Evolutionary conservation across 2,797 vertebrate species (phyloP).

Genomic region (Rhinophrynus dorsalis): DNA sequence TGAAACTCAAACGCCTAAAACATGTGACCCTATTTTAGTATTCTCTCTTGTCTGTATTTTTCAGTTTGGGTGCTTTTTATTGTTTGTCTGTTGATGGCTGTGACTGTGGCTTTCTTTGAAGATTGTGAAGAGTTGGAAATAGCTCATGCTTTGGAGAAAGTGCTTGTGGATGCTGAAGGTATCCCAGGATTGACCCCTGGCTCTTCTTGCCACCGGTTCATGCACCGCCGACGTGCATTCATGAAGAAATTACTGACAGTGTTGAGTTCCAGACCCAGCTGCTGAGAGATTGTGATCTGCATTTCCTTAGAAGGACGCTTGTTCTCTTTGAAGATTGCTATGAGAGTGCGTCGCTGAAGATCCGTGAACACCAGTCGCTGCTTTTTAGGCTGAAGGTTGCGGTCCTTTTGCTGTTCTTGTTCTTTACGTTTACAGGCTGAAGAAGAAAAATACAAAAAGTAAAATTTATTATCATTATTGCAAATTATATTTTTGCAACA

Average conservation of each 20-base stretch:
- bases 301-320: constrained; percentile 97
- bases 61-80: background rate
- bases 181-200: constrained; percentile 81
- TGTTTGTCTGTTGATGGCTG: constrained; percentile 23
- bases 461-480: constrained; percentile 45
- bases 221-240: constrained; percentile 94
- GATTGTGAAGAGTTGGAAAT: constrained; percentile 24
- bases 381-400: constrained; percentile 91
- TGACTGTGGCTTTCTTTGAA: constrained; percentile 21
- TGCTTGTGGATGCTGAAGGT: constrained; percentile 83
- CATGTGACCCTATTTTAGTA: background rate
- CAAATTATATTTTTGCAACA: no score
- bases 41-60: background rate
- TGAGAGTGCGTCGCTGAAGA: constrained; percentile 95
- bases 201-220: constrained; percentile 95
- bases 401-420: constrained; percentile 96
- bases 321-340: constrained; percentile 99
- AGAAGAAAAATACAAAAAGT: constrained; percentile 49
- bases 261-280: constrained; percentile 95
- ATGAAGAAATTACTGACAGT: constrained; percentile 99
- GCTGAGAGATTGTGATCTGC: constrained; percentile 98
- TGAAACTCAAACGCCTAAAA: background rate
- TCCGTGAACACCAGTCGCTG: constrained; percentile 97
- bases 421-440: constrained; percentile 98
- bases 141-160: constrained; percentile 94